These are phyloP conservation scores for Xiphydria camelus DNA, from an alignment of 2,888 invertebrate species.

Conservation along the genomic window DNA sequence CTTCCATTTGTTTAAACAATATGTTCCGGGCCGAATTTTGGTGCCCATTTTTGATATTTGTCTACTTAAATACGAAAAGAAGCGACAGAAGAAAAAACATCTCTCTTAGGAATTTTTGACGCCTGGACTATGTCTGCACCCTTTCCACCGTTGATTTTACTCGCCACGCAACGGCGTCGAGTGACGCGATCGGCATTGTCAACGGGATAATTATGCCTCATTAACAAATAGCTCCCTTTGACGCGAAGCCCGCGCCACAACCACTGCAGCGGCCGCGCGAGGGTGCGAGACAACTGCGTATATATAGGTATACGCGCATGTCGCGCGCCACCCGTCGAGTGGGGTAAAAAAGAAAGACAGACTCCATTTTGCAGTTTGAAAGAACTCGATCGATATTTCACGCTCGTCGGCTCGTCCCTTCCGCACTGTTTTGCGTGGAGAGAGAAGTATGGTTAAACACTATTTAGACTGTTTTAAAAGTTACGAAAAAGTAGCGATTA, in stretches of 20 bases:
- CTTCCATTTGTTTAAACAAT: too few relatives aligned
- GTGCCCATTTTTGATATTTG: too few relatives aligned
- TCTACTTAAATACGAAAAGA: too few relatives aligned
- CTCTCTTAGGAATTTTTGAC: too few relatives aligned
- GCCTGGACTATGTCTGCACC: background rate
- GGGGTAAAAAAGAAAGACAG: background rate
- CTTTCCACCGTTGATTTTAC: constrained; percentile 6
- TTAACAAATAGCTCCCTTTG: constrained; percentile 52
- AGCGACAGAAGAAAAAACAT: too few relatives aligned
- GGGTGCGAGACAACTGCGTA: background rate
- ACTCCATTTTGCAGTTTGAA: constrained; percentile 24
- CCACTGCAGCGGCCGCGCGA: constrained; percentile 26
- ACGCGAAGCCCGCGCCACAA: constrained; percentile 28
- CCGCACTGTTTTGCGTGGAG: too few relatives aligned
- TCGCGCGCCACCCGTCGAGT: background rate
- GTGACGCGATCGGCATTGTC: constrained; percentile 35
- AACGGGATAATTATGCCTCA: constrained; percentile 49
- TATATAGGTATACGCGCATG: background rate
- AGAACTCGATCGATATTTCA: constrained; percentile 40
- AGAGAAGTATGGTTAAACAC: too few relatives aligned
- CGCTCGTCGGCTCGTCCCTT: constrained; percentile 20
- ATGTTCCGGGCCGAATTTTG: too few relatives aligned
- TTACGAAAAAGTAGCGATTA: too few relatives aligned
- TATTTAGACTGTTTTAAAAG: too few relatives aligned
- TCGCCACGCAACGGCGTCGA: constrained; percentile 16